These are phyloP conservation scores for Zonitis immaculata DNA, from an alignment of 2,888 invertebrate species.

Conservation along the genomic window DNA sequence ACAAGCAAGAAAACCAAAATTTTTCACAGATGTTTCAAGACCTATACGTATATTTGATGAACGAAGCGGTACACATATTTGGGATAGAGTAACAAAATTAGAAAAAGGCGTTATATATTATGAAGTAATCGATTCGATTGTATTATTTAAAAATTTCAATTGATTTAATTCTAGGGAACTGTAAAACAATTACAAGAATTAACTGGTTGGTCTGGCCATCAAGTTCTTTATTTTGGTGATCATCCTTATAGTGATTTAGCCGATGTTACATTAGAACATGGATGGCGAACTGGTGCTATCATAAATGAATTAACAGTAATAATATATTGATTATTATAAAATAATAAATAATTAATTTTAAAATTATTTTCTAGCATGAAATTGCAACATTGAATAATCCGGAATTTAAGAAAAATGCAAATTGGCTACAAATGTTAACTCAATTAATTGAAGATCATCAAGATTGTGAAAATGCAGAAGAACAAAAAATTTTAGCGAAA, in stretches of 20 bases:
- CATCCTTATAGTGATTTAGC: slow-evolving; percentile 97
- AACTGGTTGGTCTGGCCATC: slow-evolving; percentile 89
- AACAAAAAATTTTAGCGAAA: slow-evolving; percentile 58
- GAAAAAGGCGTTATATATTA: slow-evolving; percentile 89
- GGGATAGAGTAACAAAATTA: slow-evolving; percentile 84
- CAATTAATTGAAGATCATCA: slow-evolving; percentile 87
- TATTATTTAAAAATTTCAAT: neutral
- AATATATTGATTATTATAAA: neutral
- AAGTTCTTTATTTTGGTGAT: slow-evolving; percentile 95
- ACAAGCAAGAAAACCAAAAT: slow-evolving; percentile 92
- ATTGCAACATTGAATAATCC: slow-evolving; percentile 80
- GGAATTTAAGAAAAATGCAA: slow-evolving; percentile 80
- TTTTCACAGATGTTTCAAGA: slow-evolving; percentile 88
- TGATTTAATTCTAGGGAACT: slow-evolving; percentile 73
- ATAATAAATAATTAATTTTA: neutral
- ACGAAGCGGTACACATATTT: slow-evolving; percentile 73
- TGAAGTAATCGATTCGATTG: slow-evolving; percentile 56
- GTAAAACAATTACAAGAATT: slow-evolving; percentile 85
- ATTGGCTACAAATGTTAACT: slow-evolving; percentile 89
- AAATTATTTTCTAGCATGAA: slow-evolving; percentile 74
- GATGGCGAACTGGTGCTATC: slow-evolving; percentile 97
- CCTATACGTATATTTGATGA: slow-evolving; percentile 88
- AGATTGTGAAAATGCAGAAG: slow-evolving; percentile 67
- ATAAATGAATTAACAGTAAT: slow-evolving; percentile 86
- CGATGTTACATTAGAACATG: slow-evolving; percentile 92